Evolutionary conservation across 2,113 vertebrate species (phyloP).

Genomic region (Atractosteus spatula): DNA sequence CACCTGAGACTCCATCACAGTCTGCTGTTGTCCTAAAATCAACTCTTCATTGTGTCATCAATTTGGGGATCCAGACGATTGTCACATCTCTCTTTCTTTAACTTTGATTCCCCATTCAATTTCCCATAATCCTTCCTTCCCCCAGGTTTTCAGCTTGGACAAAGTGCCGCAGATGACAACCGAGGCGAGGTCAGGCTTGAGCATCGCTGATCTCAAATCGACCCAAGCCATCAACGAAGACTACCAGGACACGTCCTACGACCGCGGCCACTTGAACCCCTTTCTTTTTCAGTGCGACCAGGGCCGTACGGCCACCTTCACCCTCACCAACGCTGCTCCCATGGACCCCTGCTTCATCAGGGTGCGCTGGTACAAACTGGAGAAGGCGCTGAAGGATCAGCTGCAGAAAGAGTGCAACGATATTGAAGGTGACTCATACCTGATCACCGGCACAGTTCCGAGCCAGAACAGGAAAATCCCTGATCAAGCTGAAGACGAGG

Average conservation of each 20-base stretch:
- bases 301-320: constrained; percentile 21
- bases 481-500: neutral
- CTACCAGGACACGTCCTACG: constrained; percentile 24
- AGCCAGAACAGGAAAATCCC: constrained; percentile 4
- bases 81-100: no score
- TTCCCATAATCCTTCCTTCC: no score
- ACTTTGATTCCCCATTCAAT: no score
- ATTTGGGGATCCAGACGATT: no score
- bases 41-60: no score
- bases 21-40: no score
- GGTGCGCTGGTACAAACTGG: constrained; percentile 10
- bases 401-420: neutral
- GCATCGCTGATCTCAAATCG: neutral
- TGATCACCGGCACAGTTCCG: constrained; percentile 30
- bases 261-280: constrained; percentile 33
- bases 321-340: constrained; percentile 32
- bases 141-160: no score
- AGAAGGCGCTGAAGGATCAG: neutral
- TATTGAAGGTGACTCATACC: neutral
- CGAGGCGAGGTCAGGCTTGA: no score
- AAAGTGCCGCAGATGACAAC: no score
- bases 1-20: no score
- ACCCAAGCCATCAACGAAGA: constrained; percentile 19
- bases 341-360: constrained; percentile 30
- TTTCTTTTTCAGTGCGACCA: constrained; percentile 14